Evolutionary conservation across 2,113 vertebrate species (phyloP), one percentile per base, ranked within the genome.

Genomic region (Corvus moneduloides): DNA sequence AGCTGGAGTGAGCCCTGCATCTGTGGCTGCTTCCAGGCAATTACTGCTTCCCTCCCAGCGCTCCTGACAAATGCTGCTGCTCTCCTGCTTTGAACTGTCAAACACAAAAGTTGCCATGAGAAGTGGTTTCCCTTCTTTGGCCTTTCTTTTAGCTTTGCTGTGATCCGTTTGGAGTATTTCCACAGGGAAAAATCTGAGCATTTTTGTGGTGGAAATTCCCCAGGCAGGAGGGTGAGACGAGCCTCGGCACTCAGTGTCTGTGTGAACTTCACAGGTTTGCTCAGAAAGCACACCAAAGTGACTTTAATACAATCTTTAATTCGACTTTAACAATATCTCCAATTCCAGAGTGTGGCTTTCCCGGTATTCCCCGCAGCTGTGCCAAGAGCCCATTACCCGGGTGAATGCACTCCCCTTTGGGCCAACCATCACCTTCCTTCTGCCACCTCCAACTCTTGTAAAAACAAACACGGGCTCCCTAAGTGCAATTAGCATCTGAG

Each of bases 401-500:
- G 86, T 33, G 80, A 63, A 8, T 0, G 27, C 83, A n/a, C 76
- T 77, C 79, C 87, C 75, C 84, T 51, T 33, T 35, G 86, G 88
- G 85, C 90, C 86, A 18, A 3, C 27, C 90, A 81, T 43, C 12
- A 6, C 94, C 95, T 83, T 67, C 83, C 84, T 19, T 56, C 94
- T 72, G 80, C 94, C 95, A 96, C 96, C 89, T 94, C 91, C 84
- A 69, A 13, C 89, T 49, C 94, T 46, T 96, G 90, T 74, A 43
- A 95, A 97, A 96, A 96, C 86, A 97, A 97, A 96, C 91, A 74
- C 16, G 3, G 90, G 77, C 86, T 96, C 83, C 86, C 81, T 96
- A 92, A 95, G 94, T 94, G 96, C 92, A 95, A 93, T 96, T 97
- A 95, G 93, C 91, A 95, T 93, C 87, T 15, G 4, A 88, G 84